Conservation (phyloP, 2,888 invertebrate species). For the Ceramica pisi region DNA sequence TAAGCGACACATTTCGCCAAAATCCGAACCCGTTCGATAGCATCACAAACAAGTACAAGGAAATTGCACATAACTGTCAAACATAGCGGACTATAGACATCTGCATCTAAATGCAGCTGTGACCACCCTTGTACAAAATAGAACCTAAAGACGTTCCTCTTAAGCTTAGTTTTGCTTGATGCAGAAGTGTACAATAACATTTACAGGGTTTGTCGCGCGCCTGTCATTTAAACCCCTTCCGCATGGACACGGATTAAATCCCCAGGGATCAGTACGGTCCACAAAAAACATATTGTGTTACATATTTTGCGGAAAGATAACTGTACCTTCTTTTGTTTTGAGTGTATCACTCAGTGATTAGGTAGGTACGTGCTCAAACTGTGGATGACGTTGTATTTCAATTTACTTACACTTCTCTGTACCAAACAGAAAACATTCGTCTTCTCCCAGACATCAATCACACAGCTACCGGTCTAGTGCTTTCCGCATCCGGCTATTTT, state of each 20-base stretch:
- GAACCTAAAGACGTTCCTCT: too few species aligned
- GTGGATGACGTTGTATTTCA: conserved; percentile 34
- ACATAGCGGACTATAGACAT: too few species aligned
- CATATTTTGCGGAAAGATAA: conserved; percentile 63
- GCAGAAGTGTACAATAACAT: too few species aligned
- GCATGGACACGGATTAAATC: conserved; percentile 81
- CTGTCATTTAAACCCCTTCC: conserved; percentile 87
- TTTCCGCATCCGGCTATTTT: too few species aligned
- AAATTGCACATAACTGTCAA: too few species aligned
- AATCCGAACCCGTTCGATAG: conserved; percentile 51
- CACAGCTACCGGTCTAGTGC: neutral
- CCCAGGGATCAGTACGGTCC: conserved; percentile 69
- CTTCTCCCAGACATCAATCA: too few species aligned
- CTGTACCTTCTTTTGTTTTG: conserved; percentile 67
- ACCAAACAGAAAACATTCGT: neutral
- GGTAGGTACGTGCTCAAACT: conserved; percentile 37
- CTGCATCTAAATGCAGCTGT: too few species aligned
- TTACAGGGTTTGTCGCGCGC: conserved; percentile 75
- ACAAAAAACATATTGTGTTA: conserved; percentile 75
- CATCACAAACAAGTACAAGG: conserved; percentile 55
- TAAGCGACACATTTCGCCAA: conserved; percentile 30
- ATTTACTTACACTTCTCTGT: neutral
- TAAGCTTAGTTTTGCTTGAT: too few species aligned
- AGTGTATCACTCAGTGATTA: conserved; percentile 57
- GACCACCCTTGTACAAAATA: too few species aligned